These are phyloP conservation scores for Dasyurus viverrinus DNA, from an alignment of 2,113 vertebrate genomes.

Conservation along the genomic window DNA sequence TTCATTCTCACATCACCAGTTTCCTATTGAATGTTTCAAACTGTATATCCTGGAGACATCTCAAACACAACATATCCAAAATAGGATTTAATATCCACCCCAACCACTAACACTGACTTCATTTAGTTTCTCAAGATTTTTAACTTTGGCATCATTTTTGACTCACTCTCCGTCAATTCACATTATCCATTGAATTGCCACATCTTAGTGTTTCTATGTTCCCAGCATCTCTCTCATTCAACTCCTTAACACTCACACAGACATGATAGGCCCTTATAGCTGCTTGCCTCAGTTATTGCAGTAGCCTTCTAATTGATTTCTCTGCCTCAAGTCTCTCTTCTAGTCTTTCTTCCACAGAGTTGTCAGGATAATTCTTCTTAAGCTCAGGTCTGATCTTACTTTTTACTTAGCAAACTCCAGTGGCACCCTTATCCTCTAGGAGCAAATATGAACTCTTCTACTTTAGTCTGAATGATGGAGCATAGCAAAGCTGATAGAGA, in stretches of 20 bases:
- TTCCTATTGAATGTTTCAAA: background rate
- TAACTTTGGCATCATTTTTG: background rate
- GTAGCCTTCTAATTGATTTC: background rate
- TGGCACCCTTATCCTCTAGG: background rate
- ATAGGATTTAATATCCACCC: background rate
- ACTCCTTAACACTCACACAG: background rate
- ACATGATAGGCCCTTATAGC: background rate
- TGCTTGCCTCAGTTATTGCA: background rate
- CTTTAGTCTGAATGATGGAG: background rate
- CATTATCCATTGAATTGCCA: background rate
- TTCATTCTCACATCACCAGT: background rate
- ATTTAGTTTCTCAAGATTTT: background rate
- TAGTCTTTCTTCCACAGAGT: background rate
- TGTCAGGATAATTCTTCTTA: background rate
- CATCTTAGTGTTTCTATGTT: background rate
- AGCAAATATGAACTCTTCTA: background rate
- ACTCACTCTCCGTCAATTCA: background rate
- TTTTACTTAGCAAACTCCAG: background rate
- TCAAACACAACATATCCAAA: background rate
- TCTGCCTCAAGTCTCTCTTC: background rate
- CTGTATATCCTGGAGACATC: background rate
- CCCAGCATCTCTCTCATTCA: background rate
- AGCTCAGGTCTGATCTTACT: background rate
- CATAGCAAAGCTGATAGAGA: background rate
- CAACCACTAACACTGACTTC: background rate